Evolutionary conservation across 2,113 vertebrate genomes (phyloP).

Genomic region (Benitochromis conjunctus): DNA sequence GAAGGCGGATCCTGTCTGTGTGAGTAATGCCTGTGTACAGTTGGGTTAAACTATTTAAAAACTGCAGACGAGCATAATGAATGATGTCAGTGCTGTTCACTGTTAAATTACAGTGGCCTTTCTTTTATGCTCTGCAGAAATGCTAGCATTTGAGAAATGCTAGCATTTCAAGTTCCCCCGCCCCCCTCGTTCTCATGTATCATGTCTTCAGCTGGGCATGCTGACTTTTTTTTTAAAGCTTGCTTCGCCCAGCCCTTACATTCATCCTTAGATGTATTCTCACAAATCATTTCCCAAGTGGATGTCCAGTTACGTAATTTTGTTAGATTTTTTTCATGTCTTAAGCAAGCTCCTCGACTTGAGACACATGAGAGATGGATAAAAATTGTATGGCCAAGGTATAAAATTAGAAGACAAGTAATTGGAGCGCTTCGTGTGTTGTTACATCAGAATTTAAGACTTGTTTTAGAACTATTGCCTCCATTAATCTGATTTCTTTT

Average conservation of each 20-base stretch:
- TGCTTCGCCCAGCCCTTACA: not conserved
- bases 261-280: not conserved
- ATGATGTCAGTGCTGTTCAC: not conserved
- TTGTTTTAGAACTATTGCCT: not conserved
- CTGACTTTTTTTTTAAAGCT: not conserved
- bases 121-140: not conserved
- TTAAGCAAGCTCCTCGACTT: not conserved
- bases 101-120: not conserved
- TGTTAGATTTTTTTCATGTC: not conserved
- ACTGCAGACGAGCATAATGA: not conserved
- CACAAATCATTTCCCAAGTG: not conserved
- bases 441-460: not conserved
- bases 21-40: not conserved
- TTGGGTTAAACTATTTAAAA: not conserved
- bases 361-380: not conserved
- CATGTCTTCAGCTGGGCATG: not conserved
- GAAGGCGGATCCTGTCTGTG: not conserved
- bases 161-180: not conserved
- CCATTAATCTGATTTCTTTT: not conserved
- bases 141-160: not conserved
- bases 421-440: not conserved
- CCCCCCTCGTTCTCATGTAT: not conserved
- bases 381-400: not conserved
- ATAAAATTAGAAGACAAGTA: not conserved
- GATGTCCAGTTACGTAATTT: not conserved